Base-by-base conservation (phyloP, 2,113 vertebrate genomes). In the Diglossa brunneiventris region DNA sequence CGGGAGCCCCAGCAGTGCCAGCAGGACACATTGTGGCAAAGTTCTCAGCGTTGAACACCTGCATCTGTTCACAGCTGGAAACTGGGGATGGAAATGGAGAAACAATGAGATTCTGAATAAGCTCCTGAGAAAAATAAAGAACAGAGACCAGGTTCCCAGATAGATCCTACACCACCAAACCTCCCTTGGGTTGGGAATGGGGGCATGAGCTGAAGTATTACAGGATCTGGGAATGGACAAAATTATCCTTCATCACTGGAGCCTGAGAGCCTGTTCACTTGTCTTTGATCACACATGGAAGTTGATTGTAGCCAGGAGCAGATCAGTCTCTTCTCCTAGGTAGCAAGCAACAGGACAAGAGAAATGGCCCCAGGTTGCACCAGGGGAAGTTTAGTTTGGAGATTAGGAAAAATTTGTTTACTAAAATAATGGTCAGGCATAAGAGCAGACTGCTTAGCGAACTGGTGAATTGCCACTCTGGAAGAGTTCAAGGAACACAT, bases 1-100 rank as follows among this genome's bases (percentile, higher is more conserved):
- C 10, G 2, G 30, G 27, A 20, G 26, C 21, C 24, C 42, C 62
- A 46, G 72, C 66, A 61, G n/a, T 5, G 24, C 64, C 4, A 28
- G 16, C 56, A 78, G 66, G 14, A 19, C 53, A 23, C 1, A 1
- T 1, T 28, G 61, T 0, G 1, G 81, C 44, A 39, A 52, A 4
- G n/a, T 31, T 22, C 62, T 67, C 3, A 2, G 15, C 17, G 42
- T 42, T 37, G 42, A 92, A 63, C 62, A 21, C 23, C 46, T 62
- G 18, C 69, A 19, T 31, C 66, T 82, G 52, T 49, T 82, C 47
- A 41, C 46, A 22, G 56, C 61, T 88, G 79, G 67, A 61, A 78
- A 27, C 0, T 3, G 31, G 10, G 4, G 22, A 31, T 13, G 18
- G 47, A 49, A 22, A 28, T 14, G 17, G 53, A 50, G 52, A 46